Evolutionary conservation across 2,113 vertebrate genomes (phyloP).

Genomic region (Ceratotherium simum): DNA sequence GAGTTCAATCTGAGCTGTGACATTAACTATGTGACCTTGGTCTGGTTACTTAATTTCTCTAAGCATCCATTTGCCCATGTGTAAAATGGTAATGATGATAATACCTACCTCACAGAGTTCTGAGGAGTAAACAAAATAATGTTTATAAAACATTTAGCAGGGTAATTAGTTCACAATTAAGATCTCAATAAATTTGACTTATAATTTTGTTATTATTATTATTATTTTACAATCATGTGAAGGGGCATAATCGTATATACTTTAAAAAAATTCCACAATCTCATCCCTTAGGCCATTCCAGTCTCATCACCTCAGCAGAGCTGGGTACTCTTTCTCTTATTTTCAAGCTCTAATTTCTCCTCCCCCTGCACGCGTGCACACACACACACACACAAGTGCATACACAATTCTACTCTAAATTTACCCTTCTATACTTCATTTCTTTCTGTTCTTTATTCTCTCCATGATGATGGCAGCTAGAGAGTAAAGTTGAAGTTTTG

Average conservation of each 20-base stretch:
- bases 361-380: neutral
- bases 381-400: neutral
- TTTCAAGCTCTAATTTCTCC: neutral
- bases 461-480: neutral
- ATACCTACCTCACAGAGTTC: neutral
- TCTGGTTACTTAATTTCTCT: neutral
- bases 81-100: neutral
- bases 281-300: neutral
- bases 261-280: neutral
- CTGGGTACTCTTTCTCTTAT: neutral
- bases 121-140: constrained; percentile 33
- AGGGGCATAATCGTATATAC: neutral
- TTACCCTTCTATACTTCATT: neutral
- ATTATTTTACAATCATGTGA: neutral
- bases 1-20: neutral
- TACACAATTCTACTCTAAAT: neutral
- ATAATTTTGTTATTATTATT: neutral
- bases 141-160: constrained; percentile 20
- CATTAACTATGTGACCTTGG: neutral
- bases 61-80: neutral
- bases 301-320: neutral
- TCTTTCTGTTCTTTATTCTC: constrained; percentile 9
- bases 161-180: neutral
- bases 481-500: neutral
- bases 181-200: constrained; percentile 1